phyloP scores from a whole-genome alignment of 2,888 invertebrate genomes.

The Meghimatium bilineatum region DNA sequence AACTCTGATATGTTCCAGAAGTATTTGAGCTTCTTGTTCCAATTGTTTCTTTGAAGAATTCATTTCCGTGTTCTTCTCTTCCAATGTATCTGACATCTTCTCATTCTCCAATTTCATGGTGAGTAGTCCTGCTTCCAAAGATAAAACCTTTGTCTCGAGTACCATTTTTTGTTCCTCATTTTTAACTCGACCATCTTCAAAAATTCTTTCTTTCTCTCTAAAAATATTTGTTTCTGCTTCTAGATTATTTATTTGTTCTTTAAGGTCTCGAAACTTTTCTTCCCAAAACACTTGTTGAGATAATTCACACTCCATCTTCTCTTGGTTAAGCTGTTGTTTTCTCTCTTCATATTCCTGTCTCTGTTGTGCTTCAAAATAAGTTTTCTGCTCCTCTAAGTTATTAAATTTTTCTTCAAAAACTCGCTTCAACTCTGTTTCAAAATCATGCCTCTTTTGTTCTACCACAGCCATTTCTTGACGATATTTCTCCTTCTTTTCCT shows the following conservation, averaged over 20 bases:
- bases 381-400: background rate
- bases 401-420: background rate
- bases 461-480: background rate
- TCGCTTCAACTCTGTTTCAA: background rate
- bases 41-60: conserved; percentile 3
- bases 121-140: background rate
- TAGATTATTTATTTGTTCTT: background rate
- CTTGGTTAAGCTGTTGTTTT: background rate
- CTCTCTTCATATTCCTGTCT: background rate
- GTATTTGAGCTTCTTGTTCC: background rate
- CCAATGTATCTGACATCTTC: background rate
- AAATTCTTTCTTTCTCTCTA: background rate
- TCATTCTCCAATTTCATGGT: background rate
- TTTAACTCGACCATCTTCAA: background rate
- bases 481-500: background rate
- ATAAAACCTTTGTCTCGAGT: background rate
- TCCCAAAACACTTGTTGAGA: background rate
- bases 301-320: background rate
- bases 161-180: background rate
- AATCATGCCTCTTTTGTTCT: background rate
- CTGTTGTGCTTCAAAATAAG: background rate
- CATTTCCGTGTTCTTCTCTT: background rate
- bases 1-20: background rate
- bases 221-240: background rate
- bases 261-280: background rate